Base-by-base conservation (phyloP, 2,797 vertebrate species). In the Eulemur coronatus region DNA sequence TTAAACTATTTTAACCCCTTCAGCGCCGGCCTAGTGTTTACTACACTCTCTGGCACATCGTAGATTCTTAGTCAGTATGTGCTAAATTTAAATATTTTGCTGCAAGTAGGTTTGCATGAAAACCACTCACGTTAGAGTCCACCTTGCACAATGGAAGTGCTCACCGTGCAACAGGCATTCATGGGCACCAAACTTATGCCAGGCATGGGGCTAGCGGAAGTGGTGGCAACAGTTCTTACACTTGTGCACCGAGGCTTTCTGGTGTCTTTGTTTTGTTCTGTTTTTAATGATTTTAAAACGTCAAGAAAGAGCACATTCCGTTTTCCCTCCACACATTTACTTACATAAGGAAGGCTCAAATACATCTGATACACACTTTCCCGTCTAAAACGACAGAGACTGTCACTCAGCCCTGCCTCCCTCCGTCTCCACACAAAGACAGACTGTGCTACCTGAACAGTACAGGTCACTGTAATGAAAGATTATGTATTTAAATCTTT, bases 271-370 rank as follows among this genome's bases (percentile, higher is more conserved):
- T 69, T 94, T 91, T 79, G 22, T 61, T 95, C 24, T 81, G 8
- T 67, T 76, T 93, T 55, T 70, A 70, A 63, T 24, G 5, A 82
- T 65, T 84, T 63, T 57, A 38, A 67, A 81, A 86, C 48, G 65
- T 67, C 73, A 94, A 70, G 41, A 91, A 55, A 43, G 52, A 69
- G 15, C 28, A 88, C 48, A 33, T 50, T 57, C n/a, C 67, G 11
- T 41, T 79, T 63, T 33, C 28, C 48, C n/a, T 43, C 33, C 17
- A 57, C 33, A 46, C 17, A 46, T 46, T 67, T 15, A 67, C 0
- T 5, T 22, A 88, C 48, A 69, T 35, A 30, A 73, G 57, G 24
- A 50, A 61, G 17, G 18, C 69, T 79, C 76, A 61, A 46, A 48
- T 28, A 65, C 48, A 81, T 13, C 30, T 48, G n/a, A 57, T 7